Base-by-base conservation (phyloP, 2,888 invertebrate genomes). In the Pheosia gnoma region DNA sequence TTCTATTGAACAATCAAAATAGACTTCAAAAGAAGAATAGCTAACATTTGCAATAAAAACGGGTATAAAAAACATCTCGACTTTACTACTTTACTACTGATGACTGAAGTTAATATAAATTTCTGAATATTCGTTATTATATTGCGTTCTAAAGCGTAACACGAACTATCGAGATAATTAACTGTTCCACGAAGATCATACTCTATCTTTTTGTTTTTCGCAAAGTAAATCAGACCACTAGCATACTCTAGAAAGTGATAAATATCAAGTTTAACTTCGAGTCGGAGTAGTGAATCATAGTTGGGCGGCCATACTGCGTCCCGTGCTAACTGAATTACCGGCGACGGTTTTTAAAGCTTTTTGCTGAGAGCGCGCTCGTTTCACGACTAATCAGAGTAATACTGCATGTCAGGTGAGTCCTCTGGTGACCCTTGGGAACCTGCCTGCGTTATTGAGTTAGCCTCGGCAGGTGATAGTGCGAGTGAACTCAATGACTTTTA, bases 311-410 rank as follows among this genome's bases (percentile, higher is more conserved):
- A 70, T 71, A 74, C 72, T 75, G 70, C 43, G 74, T 75, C 79
- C 74, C 75, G 71, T 76, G 73, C 77, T 90, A 91, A 92, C 85
- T 85, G 81, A 89, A 88, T 92, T 91, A 91, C 85, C 75, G 79
- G 83, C 81, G 85, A 87, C 87, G 78, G 88, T 55, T 91, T 91
- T 91, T 90, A 91, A 89, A 90, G 91, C 90, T 89, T 90, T 91
- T 90, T 89, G 84, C 85, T 78, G 82, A 78, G 85, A 58, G 70
- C 74, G 80, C 82, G 78, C 79, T 79, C 81, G 80, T 79, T 83
- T 88, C 83, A 80, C 79, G 81, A 82, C 86, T 89, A 89, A 90
- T 91, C 86, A 91, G 80, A 81, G 86, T 88, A 89, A 88, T 88
- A 85, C 83, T 79, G 82, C 83, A 80, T 86, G 89, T 83, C 87